Conservation (phyloP, 2,888 invertebrate genomes). For the Ophioninae sp. region DNA sequence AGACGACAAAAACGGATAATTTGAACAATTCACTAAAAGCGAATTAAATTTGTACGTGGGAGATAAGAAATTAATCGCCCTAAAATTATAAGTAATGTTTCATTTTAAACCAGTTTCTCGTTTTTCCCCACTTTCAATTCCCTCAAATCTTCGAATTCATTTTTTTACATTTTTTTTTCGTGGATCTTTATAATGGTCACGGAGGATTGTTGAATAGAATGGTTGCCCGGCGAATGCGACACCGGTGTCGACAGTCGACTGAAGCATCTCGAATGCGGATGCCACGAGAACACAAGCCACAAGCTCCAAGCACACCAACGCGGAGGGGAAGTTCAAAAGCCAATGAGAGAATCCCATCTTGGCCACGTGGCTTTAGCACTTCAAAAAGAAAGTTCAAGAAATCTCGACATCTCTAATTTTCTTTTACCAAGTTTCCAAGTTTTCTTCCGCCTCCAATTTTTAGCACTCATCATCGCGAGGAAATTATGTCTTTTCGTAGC, state of each 20-base stretch:
- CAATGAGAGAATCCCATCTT: constrained; percentile 61
- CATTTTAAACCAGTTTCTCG: background rate
- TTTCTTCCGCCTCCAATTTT: constrained; percentile 17
- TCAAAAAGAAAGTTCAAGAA: constrained; percentile 1
- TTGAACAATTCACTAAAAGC: background rate
- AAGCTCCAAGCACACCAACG: constrained; percentile 65
- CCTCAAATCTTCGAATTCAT: background rate
- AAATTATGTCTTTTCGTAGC: background rate
- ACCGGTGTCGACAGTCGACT: constrained; percentile 65
- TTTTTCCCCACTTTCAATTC: background rate
- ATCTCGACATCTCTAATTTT: background rate
- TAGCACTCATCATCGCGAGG: background rate
- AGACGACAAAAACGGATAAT: background rate
- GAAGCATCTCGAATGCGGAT: constrained; percentile 61
- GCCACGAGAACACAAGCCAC: constrained; percentile 64
- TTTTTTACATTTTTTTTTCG: background rate
- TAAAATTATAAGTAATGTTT: background rate
- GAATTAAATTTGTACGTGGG: background rate
- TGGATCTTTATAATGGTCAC: background rate
- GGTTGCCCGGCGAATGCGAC: constrained; percentile 55
- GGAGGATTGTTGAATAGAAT: background rate
- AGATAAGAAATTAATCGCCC: background rate
- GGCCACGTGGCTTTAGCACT: constrained; percentile 67
- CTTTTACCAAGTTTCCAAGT: no score
- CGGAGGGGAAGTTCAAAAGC: constrained; percentile 65